Evolutionary conservation across 2,113 vertebrate species (phyloP).

Genomic region (Corythornis vintsioides): DNA sequence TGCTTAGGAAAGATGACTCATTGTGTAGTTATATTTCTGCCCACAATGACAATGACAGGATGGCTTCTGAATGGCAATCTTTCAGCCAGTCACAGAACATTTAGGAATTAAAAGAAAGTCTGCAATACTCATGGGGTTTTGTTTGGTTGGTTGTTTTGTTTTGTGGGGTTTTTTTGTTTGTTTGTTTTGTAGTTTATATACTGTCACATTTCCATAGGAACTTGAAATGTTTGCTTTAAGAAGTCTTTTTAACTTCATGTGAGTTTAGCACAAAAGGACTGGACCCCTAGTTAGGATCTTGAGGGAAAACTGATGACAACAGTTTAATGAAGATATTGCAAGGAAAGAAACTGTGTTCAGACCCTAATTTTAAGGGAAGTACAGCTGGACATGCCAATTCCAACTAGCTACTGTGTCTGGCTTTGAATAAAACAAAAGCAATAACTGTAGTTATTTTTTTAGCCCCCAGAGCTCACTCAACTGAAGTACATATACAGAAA

Average conservation of each 20-base stretch:
- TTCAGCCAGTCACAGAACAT: background rate
- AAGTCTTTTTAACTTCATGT: background rate
- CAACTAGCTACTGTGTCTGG: background rate
- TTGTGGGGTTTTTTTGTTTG: too few species aligned
- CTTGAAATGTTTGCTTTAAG: background rate
- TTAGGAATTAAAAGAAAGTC: background rate
- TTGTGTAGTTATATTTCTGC: background rate
- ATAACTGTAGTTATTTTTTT: background rate
- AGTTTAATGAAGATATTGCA: background rate
- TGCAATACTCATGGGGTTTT: background rate
- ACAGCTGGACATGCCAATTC: background rate
- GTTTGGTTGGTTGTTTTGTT: too few species aligned
- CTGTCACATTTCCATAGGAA: background rate
- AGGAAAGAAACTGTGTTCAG: background rate
- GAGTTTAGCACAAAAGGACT: background rate
- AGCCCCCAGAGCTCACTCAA: background rate
- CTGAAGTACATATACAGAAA: background rate
- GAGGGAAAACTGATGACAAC: background rate
- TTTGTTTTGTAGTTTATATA: background rate
- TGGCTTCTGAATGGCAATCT: background rate
- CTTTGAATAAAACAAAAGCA: constrained; percentile 1
- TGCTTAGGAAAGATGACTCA: background rate
- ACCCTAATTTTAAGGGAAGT: background rate
- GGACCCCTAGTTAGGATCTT: background rate
- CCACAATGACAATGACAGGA: background rate